phyloP scores from a whole-genome alignment of 2,888 invertebrate species.

The Lycaena phlaeas region DNA sequence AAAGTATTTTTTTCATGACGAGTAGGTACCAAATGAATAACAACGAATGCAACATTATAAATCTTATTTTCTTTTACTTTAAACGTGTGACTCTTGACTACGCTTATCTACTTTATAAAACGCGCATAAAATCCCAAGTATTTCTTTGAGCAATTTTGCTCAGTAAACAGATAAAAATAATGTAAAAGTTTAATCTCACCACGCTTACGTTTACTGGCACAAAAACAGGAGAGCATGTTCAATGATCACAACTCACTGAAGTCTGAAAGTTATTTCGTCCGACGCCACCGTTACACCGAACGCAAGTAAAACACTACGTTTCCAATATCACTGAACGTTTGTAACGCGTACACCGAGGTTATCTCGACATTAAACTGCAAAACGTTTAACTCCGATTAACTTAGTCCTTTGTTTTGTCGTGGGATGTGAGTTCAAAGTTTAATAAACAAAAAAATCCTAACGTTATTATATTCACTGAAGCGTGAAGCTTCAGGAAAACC shows the following conservation, averaged over 20 bases:
- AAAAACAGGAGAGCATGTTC: conserved; percentile 33
- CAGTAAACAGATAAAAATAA: background rate
- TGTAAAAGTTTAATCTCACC: conserved; percentile 21
- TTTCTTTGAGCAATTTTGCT: too few species aligned
- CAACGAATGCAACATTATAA: too few species aligned
- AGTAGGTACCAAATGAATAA: too few species aligned
- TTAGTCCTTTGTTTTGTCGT: background rate
- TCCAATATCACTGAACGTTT: conserved; percentile 27
- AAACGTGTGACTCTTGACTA: too few species aligned
- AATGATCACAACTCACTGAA: conserved; percentile 25
- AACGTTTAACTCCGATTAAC: background rate
- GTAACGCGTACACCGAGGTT: conserved; percentile 35
- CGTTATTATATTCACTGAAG: too few species aligned
- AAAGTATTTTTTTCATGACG: too few species aligned
- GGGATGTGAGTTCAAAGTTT: too few species aligned
- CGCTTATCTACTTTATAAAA: too few species aligned
- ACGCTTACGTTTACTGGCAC: conserved; percentile 24
- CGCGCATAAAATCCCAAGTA: too few species aligned
- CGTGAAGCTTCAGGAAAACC: too few species aligned
- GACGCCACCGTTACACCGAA: conserved; percentile 54
- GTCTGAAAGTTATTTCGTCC: conserved; percentile 43
- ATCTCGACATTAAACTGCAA: conserved; percentile 14
- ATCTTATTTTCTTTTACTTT: too few species aligned
- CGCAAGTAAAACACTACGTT: conserved; percentile 35
- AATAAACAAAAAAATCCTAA: too few species aligned